Evolutionary conservation across 2,888 invertebrate genomes (phyloP).

Genomic region (Lithophane socia): DNA sequence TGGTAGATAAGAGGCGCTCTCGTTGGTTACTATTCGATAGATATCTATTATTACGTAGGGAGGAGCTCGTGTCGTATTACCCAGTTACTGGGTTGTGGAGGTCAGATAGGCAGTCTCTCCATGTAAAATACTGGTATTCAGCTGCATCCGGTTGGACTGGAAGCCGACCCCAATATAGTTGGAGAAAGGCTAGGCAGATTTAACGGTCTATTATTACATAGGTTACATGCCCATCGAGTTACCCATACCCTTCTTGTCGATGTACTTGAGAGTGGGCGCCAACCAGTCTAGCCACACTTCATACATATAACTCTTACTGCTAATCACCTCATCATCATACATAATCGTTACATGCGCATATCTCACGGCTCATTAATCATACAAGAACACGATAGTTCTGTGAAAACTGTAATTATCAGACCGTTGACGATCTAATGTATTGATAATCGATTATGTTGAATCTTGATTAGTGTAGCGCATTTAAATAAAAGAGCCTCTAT

Average conservation of each 20-base stretch:
- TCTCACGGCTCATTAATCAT: slow-evolving; percentile 45
- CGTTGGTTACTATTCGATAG: not conserved
- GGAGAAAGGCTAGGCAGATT: too few relatives aligned
- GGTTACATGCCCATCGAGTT: not conserved
- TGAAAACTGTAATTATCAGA: slow-evolving; percentile 45
- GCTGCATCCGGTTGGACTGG: too few relatives aligned
- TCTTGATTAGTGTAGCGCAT: slow-evolving; percentile 14
- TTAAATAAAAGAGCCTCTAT: not conserved
- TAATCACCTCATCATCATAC: slow-evolving; percentile 29
- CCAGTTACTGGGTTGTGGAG: too few relatives aligned
- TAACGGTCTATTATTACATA: not conserved
- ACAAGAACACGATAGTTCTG: slow-evolving; percentile 33
- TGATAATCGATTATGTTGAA: slow-evolving; percentile 49
- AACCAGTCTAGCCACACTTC: not conserved
- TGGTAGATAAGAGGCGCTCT: not conserved
- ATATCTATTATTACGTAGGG: too few relatives aligned
- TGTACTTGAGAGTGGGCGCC: not conserved
- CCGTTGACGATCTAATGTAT: slow-evolving; percentile 29
- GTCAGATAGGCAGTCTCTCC: too few relatives aligned
- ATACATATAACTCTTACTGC: slow-evolving; percentile 13
- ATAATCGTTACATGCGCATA: slow-evolving; percentile 51
- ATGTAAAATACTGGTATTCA: too few relatives aligned
- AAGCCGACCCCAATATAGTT: too few relatives aligned
- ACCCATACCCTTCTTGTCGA: not conserved
- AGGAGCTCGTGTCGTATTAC: too few relatives aligned